Base-by-base conservation (phyloP, 2,888 invertebrate genomes). In the Polymixis flavicincta region DNA sequence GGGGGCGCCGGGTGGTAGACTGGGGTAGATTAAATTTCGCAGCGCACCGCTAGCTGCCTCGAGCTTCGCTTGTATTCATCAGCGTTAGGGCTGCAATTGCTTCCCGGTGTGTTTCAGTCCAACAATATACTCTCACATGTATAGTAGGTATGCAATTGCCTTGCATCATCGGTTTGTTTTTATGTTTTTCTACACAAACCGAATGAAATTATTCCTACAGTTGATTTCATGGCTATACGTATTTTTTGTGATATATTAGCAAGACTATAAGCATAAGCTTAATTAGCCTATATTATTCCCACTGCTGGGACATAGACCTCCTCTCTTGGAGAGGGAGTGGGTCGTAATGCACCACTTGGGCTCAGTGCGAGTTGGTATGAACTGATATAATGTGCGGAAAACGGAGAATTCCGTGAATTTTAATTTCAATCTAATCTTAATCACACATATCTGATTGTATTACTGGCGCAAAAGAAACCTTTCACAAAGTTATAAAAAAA, bases 21-120 rank as follows among this genome's bases (percentile, higher is more conserved):
- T 89, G 95, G 94, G 95, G 94, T 92, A 95, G 95, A 96, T 96
- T 96, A 95, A 95, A 96, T 96, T 95, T 95, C 94, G 94, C 93
- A 92, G 93, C 92, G 90, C 92, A 92, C 92, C 90, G 90, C 93
- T 91, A 89, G 90, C 89, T 90, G 93, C 92, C 92, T 92, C 92
- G 87, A 92, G 93, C 93, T 92, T n/a, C 90, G 91, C 92, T 92
- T 91, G 92, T 95, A 94, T 95, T 95, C 94, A 95, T 95, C 95
- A 94, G 90, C 86, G 92, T 92, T 93, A 94, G 93, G 92, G 92
- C 87, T 94, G 94, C 92, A 93, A 93, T 94, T 93, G 92, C 94
- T 93, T 94, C 90, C 89, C 89, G 82, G 89, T 91, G 85, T 91
- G 92, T 92, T 92, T 90, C 87, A 90, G 85, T 11, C 83, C 80